Evolutionary conservation across 2,888 invertebrate species (phyloP).

Genomic region (Therioaphis trifolii): DNA sequence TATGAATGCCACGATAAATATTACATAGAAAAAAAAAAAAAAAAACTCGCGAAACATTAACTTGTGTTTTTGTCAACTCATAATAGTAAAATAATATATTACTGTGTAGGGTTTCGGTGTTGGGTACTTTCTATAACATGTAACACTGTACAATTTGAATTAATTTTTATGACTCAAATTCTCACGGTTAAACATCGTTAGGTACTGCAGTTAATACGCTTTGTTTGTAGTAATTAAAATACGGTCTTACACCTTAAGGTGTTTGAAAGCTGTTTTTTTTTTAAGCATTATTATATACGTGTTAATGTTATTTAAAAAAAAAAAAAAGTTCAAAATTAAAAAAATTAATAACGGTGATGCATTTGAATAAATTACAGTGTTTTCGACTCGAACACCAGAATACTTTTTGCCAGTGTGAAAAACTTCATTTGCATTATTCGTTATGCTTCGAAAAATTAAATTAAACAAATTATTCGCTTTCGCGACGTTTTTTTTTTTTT

Average conservation of each 20-base stretch:
- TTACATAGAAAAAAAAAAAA: too few species aligned
- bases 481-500: not conserved
- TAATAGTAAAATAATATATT: too few species aligned
- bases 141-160: too few species aligned
- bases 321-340: not conserved
- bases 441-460: slow-evolving; percentile 5
- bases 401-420: not conserved
- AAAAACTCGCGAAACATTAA: too few species aligned
- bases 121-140: too few species aligned
- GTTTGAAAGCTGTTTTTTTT: not conserved
- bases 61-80: too few species aligned
- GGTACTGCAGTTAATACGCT: too few species aligned
- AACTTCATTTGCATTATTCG: slow-evolving; percentile 30
- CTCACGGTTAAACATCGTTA: too few species aligned
- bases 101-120: too few species aligned
- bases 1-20: too few species aligned
- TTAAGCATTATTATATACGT: not conserved
- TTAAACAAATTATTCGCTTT: not conserved
- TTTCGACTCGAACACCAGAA: not conserved
- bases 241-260: not conserved
- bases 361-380: slow-evolving; percentile 1
- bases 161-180: too few species aligned
- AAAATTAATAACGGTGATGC: not conserved
- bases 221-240: not conserved
- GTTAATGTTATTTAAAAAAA: not conserved